Evolutionary conservation across 64 coral and sea anemone genomes (phyloP).

Genomic region (Porites lutea): DNA sequence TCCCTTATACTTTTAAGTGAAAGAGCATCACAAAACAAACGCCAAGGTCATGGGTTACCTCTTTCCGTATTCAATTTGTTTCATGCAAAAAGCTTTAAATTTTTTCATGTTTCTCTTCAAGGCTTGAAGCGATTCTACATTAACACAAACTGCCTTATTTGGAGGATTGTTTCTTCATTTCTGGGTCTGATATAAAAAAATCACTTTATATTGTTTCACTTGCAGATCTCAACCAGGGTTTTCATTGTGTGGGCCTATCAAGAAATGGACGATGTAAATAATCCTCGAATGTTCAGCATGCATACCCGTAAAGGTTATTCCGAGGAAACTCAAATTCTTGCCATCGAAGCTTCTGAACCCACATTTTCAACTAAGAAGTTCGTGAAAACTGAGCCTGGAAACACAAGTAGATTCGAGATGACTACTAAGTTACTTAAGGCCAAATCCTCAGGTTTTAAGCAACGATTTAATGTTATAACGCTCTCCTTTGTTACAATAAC

Average conservation of each 20-base stretch:
- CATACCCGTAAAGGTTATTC: conserved; percentile 7
- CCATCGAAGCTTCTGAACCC: background rate
- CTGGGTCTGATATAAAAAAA: background rate
- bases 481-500: background rate
- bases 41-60: too few relatives aligned
- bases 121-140: background rate
- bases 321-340: background rate
- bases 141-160: background rate
- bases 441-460: background rate
- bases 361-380: background rate
- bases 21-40: too few relatives aligned
- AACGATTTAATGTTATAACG: background rate
- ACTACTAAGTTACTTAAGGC: too few relatives aligned
- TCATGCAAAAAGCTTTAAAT: too few relatives aligned
- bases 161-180: too few relatives aligned
- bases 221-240: background rate
- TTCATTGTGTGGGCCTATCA: conserved; percentile 28
- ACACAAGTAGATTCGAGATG: background rate
- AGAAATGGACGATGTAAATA: background rate
- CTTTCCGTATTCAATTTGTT: too few relatives aligned
- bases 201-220: background rate
- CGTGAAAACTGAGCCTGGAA: background rate
- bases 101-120: too few relatives aligned
- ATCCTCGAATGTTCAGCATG: conserved; percentile 13
- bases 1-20: too few relatives aligned